Evolutionary conservation across 2,113 vertebrate genomes (phyloP).

Genomic region (Haemorhous mexicanus): DNA sequence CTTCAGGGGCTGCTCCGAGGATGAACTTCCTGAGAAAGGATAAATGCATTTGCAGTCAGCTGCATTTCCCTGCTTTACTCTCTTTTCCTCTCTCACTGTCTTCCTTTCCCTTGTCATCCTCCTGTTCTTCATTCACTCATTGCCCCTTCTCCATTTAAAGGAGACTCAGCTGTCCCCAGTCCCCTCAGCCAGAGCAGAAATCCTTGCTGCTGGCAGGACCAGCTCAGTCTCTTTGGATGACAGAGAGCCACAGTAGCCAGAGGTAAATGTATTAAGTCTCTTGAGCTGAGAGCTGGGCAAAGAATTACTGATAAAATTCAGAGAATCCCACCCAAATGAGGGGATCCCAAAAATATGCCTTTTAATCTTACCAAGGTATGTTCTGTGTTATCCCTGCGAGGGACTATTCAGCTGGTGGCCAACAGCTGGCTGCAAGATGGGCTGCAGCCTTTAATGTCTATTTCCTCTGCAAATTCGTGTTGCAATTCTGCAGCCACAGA

Average conservation of each 20-base stretch:
- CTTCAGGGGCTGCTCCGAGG: neutral
- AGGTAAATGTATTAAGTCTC: neutral
- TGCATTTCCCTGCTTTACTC: neutral
- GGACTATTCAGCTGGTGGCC: neutral
- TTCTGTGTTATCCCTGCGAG: neutral
- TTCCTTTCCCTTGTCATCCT: neutral
- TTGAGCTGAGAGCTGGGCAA: neutral
- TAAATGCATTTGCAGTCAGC: neutral
- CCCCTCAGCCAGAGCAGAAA: neutral
- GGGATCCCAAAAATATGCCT: neutral
- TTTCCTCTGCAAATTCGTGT: neutral
- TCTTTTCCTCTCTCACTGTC: neutral
- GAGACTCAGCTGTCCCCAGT: neutral
- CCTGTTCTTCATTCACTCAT: neutral
- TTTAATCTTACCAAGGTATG: slow-evolving; percentile 28
- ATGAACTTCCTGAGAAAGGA: neutral
- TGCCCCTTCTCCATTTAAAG: neutral
- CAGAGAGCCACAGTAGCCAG: neutral
- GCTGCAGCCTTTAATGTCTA: neutral
- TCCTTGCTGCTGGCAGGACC: neutral
- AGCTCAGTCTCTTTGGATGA: neutral
- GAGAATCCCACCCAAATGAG: neutral
- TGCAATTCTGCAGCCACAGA: slow-evolving; percentile 1
- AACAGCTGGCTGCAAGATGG: slow-evolving; percentile 58
- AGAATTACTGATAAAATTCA: neutral